Conservation (phyloP, 2,113 vertebrate species). For the Pelvicachromis taeniatus region DNA sequence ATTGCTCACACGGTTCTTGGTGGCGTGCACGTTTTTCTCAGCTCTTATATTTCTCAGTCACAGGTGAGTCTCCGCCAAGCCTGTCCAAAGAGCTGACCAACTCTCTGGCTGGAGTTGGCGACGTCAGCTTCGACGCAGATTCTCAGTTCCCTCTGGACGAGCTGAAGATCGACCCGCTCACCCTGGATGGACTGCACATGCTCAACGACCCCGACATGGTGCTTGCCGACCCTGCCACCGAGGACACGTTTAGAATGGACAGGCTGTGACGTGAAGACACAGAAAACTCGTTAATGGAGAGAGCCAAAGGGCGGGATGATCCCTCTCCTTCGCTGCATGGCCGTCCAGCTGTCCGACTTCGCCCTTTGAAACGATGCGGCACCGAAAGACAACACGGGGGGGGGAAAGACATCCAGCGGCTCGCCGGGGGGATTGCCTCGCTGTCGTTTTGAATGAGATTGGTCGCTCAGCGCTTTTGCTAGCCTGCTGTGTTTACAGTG, state of each 20-base stretch:
- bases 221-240: conserved; percentile 91
- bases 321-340: conserved; percentile 74
- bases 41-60: conserved; percentile 75
- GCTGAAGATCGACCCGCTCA: conserved; percentile 97
- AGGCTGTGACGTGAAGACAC: conserved; percentile 78
- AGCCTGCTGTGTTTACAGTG: conserved; percentile 76
- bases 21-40: background rate
- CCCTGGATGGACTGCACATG: conserved; percentile 97
- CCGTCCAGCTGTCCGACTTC: conserved; percentile 67
- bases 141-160: conserved; percentile 96
- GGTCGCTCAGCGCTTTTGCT: conserved; percentile 83
- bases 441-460: conserved; percentile 71
- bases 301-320: conserved; percentile 53
- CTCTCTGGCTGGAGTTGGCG: conserved; percentile 87
- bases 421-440: conserved; percentile 55
- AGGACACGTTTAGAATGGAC: conserved; percentile 99
- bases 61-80: conserved; percentile 95
- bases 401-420: conserved; percentile 49
- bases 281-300: conserved; percentile 44
- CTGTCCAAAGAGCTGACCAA: conserved; percentile 96
- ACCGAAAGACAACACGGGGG: conserved; percentile 48
- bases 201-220: conserved; percentile 99
- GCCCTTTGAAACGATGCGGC: conserved; percentile 58
- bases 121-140: conserved; percentile 94
- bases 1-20: background rate